Conservation (phyloP, 2,888 invertebrate genomes). For the Tipula confusa region DNA sequence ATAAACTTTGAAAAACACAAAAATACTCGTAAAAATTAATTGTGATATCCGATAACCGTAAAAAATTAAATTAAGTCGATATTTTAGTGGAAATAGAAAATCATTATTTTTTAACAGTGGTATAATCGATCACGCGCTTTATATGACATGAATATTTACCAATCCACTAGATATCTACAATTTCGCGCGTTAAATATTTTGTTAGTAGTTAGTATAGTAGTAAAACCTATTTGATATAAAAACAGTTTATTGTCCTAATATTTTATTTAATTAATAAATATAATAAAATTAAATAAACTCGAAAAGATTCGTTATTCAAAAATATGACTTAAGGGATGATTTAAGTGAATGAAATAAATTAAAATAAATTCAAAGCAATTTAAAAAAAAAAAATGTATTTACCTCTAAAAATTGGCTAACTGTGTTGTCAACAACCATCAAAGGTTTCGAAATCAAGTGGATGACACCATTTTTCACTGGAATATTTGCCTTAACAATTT, state of each 20-base stretch:
- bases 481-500: constrained; percentile 84
- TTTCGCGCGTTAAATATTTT: background rate
- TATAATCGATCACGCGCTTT: background rate
- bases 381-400: constrained; percentile 45
- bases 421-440: constrained; percentile 88
- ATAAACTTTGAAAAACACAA: background rate
- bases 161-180: background rate
- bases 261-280: background rate
- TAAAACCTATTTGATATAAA: background rate
- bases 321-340: background rate
- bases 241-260: background rate
- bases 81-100: background rate
- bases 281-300: background rate
- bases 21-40: background rate
- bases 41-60: background rate
- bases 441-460: constrained; percentile 84
- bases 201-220: background rate
- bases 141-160: background rate
- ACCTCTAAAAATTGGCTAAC: constrained; percentile 83
- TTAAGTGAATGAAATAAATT: background rate
- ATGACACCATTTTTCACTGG: constrained; percentile 90
- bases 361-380: background rate
- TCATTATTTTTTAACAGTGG: background rate
- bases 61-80: background rate
- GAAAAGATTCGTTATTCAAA: background rate